Percentiles rank a stretch among this genome's conserved stretches.
phyloP scores from a whole-genome alignment of 2,797 vertebrate species.

The Lemur catta region DNA sequence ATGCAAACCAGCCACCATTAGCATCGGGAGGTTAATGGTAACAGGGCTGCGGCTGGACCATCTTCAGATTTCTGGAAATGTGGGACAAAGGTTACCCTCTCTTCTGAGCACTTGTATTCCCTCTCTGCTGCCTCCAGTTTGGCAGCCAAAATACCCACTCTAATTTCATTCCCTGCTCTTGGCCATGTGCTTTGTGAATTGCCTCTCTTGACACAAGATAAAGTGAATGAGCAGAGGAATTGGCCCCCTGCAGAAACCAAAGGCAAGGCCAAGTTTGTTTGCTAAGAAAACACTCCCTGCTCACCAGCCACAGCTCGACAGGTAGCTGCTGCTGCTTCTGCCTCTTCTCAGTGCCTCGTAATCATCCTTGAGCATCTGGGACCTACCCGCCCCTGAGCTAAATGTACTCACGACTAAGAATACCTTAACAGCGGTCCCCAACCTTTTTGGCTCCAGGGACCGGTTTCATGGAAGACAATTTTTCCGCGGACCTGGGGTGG shows the following conservation, averaged over 20 bases:
- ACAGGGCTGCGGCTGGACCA: slow-evolving; percentile 9
- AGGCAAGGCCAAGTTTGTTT: slow-evolving; percentile 30
- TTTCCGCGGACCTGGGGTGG: no score
- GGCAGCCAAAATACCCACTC: slow-evolving; percentile 77
- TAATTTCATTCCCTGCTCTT: slow-evolving; percentile 74
- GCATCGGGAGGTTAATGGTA: slow-evolving; percentile 72
- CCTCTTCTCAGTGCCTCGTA: background rate
- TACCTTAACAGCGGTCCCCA: background rate
- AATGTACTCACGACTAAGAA: background rate
- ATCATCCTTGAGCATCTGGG: slow-evolving; percentile 58
- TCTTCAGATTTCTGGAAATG: slow-evolving; percentile 77
- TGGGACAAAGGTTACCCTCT: slow-evolving; percentile 77
- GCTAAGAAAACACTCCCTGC: slow-evolving; percentile 60
- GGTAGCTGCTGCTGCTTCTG: slow-evolving; percentile 47
- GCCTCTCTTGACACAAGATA: slow-evolving; percentile 76
- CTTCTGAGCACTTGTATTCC: slow-evolving; percentile 70
- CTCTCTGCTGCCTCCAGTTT: slow-evolving; percentile 63
- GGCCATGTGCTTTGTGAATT: slow-evolving; percentile 57
- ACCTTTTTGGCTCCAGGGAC: no score
- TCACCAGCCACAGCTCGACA: slow-evolving; percentile 54
- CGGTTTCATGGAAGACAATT: no score
- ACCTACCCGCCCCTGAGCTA: slow-evolving; percentile 3
- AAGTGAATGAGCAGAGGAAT: slow-evolving; percentile 70
- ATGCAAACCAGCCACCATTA: slow-evolving; percentile 54
- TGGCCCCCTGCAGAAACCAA: slow-evolving; percentile 62